Base-by-base conservation (phyloP, 2,113 vertebrate species). In the Ceyx margarethae region DNA sequence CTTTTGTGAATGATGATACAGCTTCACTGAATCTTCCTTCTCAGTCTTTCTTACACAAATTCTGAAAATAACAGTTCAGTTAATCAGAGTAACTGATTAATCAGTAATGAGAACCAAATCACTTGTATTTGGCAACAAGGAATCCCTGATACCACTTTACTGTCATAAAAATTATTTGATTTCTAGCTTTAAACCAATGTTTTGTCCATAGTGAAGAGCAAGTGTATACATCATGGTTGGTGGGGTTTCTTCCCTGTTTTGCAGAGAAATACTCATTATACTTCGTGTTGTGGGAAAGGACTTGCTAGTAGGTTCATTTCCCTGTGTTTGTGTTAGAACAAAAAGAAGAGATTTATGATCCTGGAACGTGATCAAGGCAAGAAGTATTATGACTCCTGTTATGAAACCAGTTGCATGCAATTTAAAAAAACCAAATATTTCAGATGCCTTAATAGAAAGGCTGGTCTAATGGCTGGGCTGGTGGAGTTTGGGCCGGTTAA, bases 361-460 rank as follows among this genome's bases (percentile, higher is more conserved):
- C 83, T 95, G 86, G 69, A 93, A 84, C 19, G 68, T 65, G 83
- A 95, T 93, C 74, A 94, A 90, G 89, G 65, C 80, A 83, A 74
- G 73, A 46, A 76, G 40, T 81, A 17, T 83, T 93, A 83, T 46
- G 74, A 76, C 28, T 93, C 22, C 54, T 89, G 29, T 90, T 94
- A 58, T 62, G 67, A 91, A 94, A 90, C 19, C 3, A 72, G 53
- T 90, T 77, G 48, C 3, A 1, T 84, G 86, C 54, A 43, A 11
- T 73, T 90, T 83, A 87, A 94, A 20, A 46, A 87, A 96, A 94
- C 86, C 68, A 85, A 77, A 23, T 90, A 58, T 83, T 85, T 89
- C 31, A 5, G 79, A 82, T 92, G 60, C 79, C 61, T 95, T 94
- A 95, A 80, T 92, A 83, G 74, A 88, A 95, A 84, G 66, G 29